phyloP scores from a whole-genome alignment of 2,888 invertebrate species.

The Acheta domesticus region DNA sequence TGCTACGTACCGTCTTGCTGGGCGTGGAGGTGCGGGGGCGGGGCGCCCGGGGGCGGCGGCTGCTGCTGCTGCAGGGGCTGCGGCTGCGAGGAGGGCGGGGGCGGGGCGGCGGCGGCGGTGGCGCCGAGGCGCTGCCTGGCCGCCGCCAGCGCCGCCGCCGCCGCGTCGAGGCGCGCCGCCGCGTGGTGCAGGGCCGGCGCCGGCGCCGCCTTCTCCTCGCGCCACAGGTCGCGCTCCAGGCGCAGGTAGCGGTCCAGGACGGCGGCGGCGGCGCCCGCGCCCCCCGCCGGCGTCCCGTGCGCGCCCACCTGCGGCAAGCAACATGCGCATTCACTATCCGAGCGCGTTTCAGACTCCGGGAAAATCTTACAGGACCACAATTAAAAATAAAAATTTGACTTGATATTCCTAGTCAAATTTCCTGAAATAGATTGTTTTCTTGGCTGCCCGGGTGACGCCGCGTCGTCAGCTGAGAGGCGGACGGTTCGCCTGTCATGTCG shows the following conservation, averaged over 20 bases:
- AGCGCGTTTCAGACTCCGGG: no score
- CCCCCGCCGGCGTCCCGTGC: not conserved
- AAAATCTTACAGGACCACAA: no score
- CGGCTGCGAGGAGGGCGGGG: conserved; percentile 20
- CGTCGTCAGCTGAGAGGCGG: no score
- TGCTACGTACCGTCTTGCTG: no score
- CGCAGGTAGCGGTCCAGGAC: conserved; percentile 41
- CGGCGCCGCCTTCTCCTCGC: conserved; percentile 42
- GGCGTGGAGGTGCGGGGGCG: no score
- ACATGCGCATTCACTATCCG: no score
- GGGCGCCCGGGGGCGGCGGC: not conserved
- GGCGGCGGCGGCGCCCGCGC: conserved; percentile 32
- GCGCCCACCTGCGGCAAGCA: not conserved
- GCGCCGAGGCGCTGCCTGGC: conserved; percentile 25
- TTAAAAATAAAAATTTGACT: no score
- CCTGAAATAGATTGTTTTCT: no score
- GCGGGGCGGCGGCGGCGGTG: conserved; percentile 18
- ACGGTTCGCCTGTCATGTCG: no score
- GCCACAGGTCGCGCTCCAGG: conserved; percentile 41
- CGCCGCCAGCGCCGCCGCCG: conserved; percentile 22
- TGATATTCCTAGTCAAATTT: no score
- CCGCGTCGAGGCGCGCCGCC: conserved; percentile 36
- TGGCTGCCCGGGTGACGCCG: no score
- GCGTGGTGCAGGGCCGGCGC: conserved; percentile 42
- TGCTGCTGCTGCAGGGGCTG: not conserved